phyloP scores from a whole-genome alignment of 2,888 invertebrate species.

The Andrena flavipes region DNA sequence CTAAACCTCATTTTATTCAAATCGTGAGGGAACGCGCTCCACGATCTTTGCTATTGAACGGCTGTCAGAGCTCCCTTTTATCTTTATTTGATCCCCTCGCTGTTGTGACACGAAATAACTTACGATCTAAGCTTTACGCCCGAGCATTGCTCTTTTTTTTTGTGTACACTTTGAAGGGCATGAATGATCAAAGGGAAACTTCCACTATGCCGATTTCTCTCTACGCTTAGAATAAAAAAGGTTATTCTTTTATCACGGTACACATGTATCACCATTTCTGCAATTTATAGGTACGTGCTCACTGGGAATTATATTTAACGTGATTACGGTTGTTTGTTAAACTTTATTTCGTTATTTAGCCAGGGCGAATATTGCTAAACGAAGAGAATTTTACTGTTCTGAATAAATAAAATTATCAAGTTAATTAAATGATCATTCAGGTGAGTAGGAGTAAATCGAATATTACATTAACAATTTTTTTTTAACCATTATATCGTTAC shows the following conservation, averaged over 20 bases:
- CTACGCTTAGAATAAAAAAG: not conserved
- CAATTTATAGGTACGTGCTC: not conserved
- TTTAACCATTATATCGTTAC: too few relatives aligned
- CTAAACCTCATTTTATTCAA: constrained; percentile 41
- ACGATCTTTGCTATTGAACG: constrained; percentile 38
- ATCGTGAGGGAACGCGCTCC: constrained; percentile 14
- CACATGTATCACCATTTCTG: not conserved
- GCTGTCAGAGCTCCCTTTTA: constrained; percentile 28
- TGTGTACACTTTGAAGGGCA: not conserved
- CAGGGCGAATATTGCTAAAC: too few relatives aligned
- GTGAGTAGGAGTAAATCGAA: too few relatives aligned
- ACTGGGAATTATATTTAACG: not conserved
- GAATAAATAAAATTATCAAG: too few relatives aligned
- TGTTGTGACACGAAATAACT: constrained; percentile 29
- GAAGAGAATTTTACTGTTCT: too few relatives aligned
- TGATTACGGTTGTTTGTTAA: not conserved
- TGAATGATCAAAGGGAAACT: constrained; percentile 15
- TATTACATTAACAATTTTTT: too few relatives aligned
- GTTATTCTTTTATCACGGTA: constrained; percentile 1
- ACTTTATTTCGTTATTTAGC: too few relatives aligned
- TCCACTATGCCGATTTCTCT: not conserved
- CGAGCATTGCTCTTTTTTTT: not conserved
- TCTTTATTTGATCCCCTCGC: constrained; percentile 22
- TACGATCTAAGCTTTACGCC: not conserved
- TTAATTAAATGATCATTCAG: too few relatives aligned